A percentile compares a stretch with the other conserved stretches of the same genome.
Conservation (phyloP, 2,888 invertebrate genomes). For the Drymonia ruficornis region DNA sequence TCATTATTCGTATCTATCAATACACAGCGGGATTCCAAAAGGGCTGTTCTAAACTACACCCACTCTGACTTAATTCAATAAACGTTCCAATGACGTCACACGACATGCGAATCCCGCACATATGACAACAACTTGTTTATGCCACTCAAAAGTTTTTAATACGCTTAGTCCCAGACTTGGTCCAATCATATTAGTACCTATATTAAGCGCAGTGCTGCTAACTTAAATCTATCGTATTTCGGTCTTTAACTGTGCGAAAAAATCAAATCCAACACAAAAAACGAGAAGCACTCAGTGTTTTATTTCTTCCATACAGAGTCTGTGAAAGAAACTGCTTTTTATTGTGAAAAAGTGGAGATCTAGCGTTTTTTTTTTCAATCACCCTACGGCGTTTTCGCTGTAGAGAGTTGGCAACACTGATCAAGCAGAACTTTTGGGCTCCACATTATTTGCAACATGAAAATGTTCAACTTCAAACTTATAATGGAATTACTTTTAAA, state of each 20-base stretch:
- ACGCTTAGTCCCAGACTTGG: slow-evolving; percentile 54
- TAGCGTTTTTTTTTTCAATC: too few species aligned
- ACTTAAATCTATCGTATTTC: too few species aligned
- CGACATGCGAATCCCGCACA: slow-evolving; percentile 6
- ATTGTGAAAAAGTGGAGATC: too few species aligned
- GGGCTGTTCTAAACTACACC: slow-evolving; percentile 17
- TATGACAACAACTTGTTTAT: slow-evolving; percentile 52
- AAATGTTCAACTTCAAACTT: slow-evolving; percentile 68
- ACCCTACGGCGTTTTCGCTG: too few species aligned
- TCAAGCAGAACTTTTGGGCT: slow-evolving; percentile 60
- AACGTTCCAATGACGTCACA: slow-evolving; percentile 7
- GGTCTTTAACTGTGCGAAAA: too few species aligned
- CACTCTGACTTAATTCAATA: slow-evolving; percentile 8
- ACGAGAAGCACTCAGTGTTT: too few species aligned
- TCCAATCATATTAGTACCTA: slow-evolving; percentile 74
- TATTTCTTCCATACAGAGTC: too few species aligned
- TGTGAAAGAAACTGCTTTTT: too few species aligned
- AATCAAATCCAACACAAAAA: too few species aligned
- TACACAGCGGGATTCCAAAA: not conserved
- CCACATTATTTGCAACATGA: slow-evolving; percentile 65
- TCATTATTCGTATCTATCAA: too few species aligned
- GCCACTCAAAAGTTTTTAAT: slow-evolving; percentile 69
- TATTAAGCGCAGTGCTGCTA: slow-evolving; percentile 50
- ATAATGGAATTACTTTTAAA: slow-evolving; percentile 78
- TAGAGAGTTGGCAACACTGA: slow-evolving; percentile 11